Evolutionary conservation across 2,888 invertebrate genomes (phyloP).

Genomic region (Selenia dentaria): DNA sequence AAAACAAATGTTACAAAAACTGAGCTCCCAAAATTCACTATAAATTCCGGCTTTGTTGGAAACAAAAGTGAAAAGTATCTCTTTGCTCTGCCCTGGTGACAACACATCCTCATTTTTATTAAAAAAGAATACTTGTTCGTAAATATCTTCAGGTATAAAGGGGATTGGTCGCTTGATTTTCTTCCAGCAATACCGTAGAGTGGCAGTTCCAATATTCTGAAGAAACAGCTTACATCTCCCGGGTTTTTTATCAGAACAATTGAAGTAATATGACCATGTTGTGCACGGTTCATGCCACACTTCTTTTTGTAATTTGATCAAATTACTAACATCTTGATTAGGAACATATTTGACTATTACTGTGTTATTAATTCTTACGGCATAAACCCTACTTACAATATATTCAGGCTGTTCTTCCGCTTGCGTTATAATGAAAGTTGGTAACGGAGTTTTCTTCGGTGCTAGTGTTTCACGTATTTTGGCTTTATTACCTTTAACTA

Average conservation of each 20-base stretch:
- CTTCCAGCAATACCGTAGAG: slow-evolving; percentile 79
- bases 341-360: slow-evolving; percentile 56
- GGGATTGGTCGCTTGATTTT: slow-evolving; percentile 56
- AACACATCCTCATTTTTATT: slow-evolving; percentile 82
- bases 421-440: slow-evolving; percentile 45
- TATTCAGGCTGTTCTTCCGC: slow-evolving; percentile 22
- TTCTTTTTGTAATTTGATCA: slow-evolving; percentile 47
- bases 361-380: slow-evolving; percentile 67
- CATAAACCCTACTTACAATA: slow-evolving; percentile 47
- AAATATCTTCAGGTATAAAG: slow-evolving; percentile 55
- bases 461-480: slow-evolving; percentile 33
- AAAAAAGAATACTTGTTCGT: slow-evolving; percentile 80
- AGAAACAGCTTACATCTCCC: slow-evolving; percentile 66
- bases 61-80: slow-evolving; percentile 76
- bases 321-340: slow-evolving; percentile 41
- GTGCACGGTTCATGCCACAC: slow-evolving; percentile 54
- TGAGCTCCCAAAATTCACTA: slow-evolving; percentile 77
- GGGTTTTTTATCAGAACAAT: slow-evolving; percentile 55
- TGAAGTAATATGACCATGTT: slow-evolving; percentile 73
- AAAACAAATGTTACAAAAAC: slow-evolving; percentile 68
- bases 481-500: slow-evolving; percentile 63
- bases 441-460: slow-evolving; percentile 50
- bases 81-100: slow-evolving; percentile 73
- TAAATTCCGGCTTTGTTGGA: slow-evolving; percentile 62
- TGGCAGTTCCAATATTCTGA: slow-evolving; percentile 78